phyloP scores from a whole-genome alignment of 2,888 invertebrate species.

The Noctuana brunneofusca region DNA sequence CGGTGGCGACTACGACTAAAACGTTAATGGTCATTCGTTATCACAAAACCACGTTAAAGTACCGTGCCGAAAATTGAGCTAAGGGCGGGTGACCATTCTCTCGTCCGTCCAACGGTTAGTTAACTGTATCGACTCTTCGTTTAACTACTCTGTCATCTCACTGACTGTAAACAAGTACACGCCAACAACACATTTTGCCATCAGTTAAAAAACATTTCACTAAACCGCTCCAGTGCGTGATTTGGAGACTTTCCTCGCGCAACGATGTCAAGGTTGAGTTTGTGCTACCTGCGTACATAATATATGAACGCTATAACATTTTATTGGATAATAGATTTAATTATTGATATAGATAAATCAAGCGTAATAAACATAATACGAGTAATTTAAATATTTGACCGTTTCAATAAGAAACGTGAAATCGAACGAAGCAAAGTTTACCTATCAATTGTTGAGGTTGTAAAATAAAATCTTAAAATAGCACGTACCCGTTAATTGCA shows the following conservation, averaged over 20 bases:
- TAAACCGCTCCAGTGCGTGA: constrained; percentile 34
- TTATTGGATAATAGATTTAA: too few species aligned
- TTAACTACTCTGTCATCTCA: too few species aligned
- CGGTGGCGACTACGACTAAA: constrained; percentile 46
- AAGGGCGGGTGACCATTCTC: neutral
- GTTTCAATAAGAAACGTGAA: neutral
- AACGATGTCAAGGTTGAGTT: constrained; percentile 33
- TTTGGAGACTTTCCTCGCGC: constrained; percentile 28
- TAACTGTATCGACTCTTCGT: too few species aligned
- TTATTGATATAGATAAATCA: too few species aligned
- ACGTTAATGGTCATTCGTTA: constrained; percentile 48
- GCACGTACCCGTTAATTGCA: neutral
- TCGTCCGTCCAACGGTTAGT: neutral
- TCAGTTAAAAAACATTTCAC: neutral
- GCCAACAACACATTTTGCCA: neutral
- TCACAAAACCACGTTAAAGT: constrained; percentile 47
- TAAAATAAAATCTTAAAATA: neutral
- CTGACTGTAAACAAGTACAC: too few species aligned
- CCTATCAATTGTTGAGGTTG: neutral
- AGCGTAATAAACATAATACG: too few species aligned
- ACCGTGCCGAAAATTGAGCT: constrained; percentile 19
- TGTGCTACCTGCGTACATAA: neutral
- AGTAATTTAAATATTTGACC: too few species aligned
- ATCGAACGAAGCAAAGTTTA: too few species aligned
- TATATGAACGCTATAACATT: neutral